Base-by-base conservation (phyloP, 1,140 invertebrate genomes). In the Cyclargus thomasi region DNA sequence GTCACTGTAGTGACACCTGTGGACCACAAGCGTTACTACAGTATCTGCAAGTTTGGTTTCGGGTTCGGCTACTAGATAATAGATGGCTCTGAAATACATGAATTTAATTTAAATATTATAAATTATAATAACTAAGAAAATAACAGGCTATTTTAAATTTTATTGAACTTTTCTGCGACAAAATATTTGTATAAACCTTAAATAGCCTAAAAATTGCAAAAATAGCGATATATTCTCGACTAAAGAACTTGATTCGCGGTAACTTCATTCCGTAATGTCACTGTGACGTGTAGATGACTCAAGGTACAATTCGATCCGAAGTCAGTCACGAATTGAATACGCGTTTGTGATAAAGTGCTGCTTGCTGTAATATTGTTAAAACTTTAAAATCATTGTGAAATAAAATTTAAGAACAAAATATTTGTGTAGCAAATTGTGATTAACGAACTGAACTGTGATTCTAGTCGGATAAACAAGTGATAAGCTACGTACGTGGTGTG, bases 241-340 rank as follows among this genome's bases (percentile, higher is more conserved):
- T 23, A 1, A n/a, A n/a, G n/a, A n/a, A n/a, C n/a, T n/a, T 1
- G 5, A 29, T 8, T 3, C 29, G 29, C 2, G 29, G 8, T 29
- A 7, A 29, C 23, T 23, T 23, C 29, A 29, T 29, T 4, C 72
- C 80, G 79, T 85, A 80, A 82, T 72, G 68, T 67, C 23, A 53
- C 36, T 69, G 77, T 85, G 82, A 85, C 83, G 80, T 88, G 84
- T 85, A 71, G 29, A 29, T 67, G 68, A 63, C 29, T 29, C 55
- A 77, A 69, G 69, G 68, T 68, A 57, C 63, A 69, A 57, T 82
- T 75, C 75, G 76, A 79, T 75, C 76, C 70, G 83, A 88, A 88
- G 85, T 88, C 84, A 86, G 85, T 88, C 73, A 83, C 83, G 83
- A 81, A 84, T 69, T 73, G 77, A 71, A 75, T 78, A 74, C 73